These are phyloP conservation scores for Periophthalmus modestus DNA, from an alignment of 2,113 vertebrate species.

Conservation along the genomic window DNA sequence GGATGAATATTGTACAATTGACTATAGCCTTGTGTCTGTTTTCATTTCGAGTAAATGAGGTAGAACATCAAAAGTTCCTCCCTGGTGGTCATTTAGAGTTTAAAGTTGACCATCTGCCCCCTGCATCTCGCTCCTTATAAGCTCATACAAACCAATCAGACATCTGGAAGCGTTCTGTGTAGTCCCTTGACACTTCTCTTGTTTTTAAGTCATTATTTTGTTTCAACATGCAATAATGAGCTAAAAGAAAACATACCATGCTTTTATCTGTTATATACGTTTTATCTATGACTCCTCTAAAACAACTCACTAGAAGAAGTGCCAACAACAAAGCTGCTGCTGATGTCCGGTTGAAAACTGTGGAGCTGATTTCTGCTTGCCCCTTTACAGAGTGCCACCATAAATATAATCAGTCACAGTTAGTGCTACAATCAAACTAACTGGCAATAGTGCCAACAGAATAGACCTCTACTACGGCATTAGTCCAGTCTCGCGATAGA, in stretches of 20 bases:
- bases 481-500: too few species aligned
- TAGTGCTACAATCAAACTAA: too few species aligned
- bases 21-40: conserved; percentile 3
- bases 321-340: too few species aligned
- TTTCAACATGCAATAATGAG: conserved; percentile 55
- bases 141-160: conserved; percentile 65
- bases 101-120: conserved; percentile 32
- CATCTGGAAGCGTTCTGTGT: conserved; percentile 71
- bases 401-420: too few species aligned
- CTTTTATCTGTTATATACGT: too few species aligned
- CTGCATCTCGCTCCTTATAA: conserved; percentile 40
- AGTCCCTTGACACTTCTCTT: conserved; percentile 42
- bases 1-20: neutral
- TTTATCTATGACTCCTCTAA: too few species aligned
- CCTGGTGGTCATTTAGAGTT: conserved; percentile 40
- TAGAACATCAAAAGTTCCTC: conserved; percentile 38
- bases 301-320: too few species aligned
- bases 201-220: conserved; percentile 61
- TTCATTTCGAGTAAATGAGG: conserved; percentile 15
- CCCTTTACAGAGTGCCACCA: too few species aligned
- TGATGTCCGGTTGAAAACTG: too few species aligned
- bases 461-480: too few species aligned
- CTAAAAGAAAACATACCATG: conserved; percentile 29
- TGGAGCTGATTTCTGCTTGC: too few species aligned
- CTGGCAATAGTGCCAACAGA: too few species aligned